Conservation (phyloP, 1,140 invertebrate species). For the Habropoda laboriosa region DNA sequence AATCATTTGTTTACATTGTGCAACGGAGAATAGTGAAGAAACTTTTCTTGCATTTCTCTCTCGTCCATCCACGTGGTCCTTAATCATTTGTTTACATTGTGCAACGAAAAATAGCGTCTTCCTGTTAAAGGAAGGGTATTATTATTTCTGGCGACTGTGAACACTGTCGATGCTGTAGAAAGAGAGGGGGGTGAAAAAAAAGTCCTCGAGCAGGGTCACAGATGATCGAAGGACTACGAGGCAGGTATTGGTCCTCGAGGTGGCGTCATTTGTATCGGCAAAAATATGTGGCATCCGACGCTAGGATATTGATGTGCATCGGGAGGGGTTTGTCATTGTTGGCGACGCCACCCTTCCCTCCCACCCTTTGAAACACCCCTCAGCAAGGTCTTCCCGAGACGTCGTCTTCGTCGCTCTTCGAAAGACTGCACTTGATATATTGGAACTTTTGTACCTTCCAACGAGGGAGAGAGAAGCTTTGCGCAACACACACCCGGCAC, state of each 20-base stretch:
- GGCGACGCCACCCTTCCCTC: conserved; percentile 51
- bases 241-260: conserved; percentile 67
- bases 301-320: conserved; percentile 68
- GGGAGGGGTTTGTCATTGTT: conserved; percentile 67
- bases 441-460: conserved; percentile 68
- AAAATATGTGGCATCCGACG: conserved; percentile 68
- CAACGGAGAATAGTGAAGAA: not conserved
- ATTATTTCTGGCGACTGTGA: conserved; percentile 60
- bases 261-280: conserved; percentile 69
- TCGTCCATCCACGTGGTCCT: not conserved
- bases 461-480: conserved; percentile 42
- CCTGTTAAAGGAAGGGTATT: conserved; percentile 59
- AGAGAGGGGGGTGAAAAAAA: conserved; percentile 1
- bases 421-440: conserved; percentile 72
- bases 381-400: conserved; percentile 18
- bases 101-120: conserved; percentile 19
- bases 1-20: conserved; percentile 39
- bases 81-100: conserved; percentile 41
- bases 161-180: no score
- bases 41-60: not conserved
- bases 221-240: conserved; percentile 53
- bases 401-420: conserved; percentile 36
- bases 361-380: no score
- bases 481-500: conserved; percentile 70
- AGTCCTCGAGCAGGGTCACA: conserved; percentile 43